These are phyloP conservation scores for Metopia argyrocephala DNA, from an alignment of 2,888 invertebrate species.

Conservation along the genomic window DNA sequence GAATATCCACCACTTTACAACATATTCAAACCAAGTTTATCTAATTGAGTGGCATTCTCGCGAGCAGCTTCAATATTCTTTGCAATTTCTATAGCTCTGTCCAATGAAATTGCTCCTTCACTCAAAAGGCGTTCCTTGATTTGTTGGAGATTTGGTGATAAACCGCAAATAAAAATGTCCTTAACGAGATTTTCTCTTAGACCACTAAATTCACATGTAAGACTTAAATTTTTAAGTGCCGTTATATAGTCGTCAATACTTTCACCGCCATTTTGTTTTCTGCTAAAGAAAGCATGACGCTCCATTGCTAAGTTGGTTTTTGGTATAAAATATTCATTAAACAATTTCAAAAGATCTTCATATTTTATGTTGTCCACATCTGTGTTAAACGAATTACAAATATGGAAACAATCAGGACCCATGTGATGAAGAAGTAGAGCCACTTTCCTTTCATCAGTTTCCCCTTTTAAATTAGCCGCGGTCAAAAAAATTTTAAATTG, in stretches of 20 bases:
- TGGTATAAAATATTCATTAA: background rate
- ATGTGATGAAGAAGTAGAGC: slow-evolving; percentile 1
- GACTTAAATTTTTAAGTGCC: slow-evolving; percentile 35
- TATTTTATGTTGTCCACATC: background rate
- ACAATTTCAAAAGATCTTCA: too few relatives aligned
- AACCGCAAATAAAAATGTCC: background rate
- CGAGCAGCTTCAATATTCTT: slow-evolving; percentile 39
- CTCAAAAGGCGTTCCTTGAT: slow-evolving; percentile 56
- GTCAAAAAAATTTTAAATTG: background rate
- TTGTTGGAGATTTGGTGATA: background rate
- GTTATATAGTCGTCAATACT: slow-evolving; percentile 2
- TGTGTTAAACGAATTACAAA: background rate
- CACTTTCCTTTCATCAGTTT: background rate
- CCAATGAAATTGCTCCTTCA: slow-evolving; percentile 41
- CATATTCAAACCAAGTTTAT: background rate
- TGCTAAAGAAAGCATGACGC: background rate
- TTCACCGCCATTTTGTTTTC: background rate
- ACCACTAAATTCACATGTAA: slow-evolving; percentile 47
- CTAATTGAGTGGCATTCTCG: slow-evolving; percentile 20
- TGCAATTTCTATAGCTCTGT: background rate
- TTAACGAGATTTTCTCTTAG: slow-evolving; percentile 25
- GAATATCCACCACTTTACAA: too few relatives aligned
- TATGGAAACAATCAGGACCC: background rate
- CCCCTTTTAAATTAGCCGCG: background rate
- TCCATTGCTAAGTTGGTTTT: background rate